Conservation (phyloP, 2,888 invertebrate genomes). For the Tachina lurida region DNA sequence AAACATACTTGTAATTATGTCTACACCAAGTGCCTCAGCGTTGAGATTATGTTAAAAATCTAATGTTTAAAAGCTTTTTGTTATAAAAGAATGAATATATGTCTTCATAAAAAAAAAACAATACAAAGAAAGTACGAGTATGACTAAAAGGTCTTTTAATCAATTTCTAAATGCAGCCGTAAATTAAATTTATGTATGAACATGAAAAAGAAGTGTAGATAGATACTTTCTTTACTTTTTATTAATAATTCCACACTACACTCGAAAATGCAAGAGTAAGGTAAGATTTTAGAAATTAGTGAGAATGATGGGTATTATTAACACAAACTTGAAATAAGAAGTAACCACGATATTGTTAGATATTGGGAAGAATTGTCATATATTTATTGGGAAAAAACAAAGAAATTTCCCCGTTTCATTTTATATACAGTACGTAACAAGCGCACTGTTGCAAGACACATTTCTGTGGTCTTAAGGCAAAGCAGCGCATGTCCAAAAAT, state of each 20-base stretch:
- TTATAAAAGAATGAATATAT: constrained; percentile 39
- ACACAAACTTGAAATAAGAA: too few relatives aligned
- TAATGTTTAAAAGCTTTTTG: constrained; percentile 56
- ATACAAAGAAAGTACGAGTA: constrained; percentile 11
- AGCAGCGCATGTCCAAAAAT: too few relatives aligned
- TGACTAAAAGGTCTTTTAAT: constrained; percentile 67
- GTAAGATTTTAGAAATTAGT: neutral
- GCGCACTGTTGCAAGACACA: too few relatives aligned
- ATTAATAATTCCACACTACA: constrained; percentile 33
- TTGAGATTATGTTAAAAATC: constrained; percentile 12
- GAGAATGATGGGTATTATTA: neutral
- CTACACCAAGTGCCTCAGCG: neutral
- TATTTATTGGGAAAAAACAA: too few relatives aligned
- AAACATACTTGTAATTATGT: neutral
- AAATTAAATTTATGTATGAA: constrained; percentile 49
- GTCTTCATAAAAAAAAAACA: neutral
- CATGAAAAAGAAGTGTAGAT: constrained; percentile 27
- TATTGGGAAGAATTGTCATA: too few relatives aligned
- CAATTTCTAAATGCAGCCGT: constrained; percentile 63
- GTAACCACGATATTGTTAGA: too few relatives aligned
- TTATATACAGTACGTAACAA: too few relatives aligned
- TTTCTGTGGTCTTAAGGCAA: too few relatives aligned
- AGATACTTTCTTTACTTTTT: constrained; percentile 2
- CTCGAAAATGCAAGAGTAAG: neutral
- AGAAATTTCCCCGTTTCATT: too few relatives aligned